phyloP scores from a whole-genome alignment of 1,140 invertebrate genomes.

The Bathynomus jamesi region DNA sequence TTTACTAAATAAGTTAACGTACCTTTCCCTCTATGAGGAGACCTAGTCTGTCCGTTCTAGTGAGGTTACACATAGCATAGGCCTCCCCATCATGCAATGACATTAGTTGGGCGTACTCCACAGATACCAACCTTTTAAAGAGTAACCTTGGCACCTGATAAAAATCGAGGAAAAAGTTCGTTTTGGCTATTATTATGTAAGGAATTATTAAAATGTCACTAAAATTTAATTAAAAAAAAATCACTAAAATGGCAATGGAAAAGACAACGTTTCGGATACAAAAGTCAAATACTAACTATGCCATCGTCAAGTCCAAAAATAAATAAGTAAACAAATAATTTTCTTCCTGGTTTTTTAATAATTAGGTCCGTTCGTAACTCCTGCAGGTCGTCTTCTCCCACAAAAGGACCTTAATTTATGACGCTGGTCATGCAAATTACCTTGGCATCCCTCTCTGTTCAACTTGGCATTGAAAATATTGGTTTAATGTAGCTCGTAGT shows the following conservation, averaged over 20 bases:
- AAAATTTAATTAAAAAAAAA: not conserved
- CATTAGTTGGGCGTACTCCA: conserved; percentile 73
- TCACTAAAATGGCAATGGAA: not conserved
- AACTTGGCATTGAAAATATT: no score
- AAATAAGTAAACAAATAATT: not conserved
- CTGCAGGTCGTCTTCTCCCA: no score
- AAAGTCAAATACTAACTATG: not conserved
- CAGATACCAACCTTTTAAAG: conserved; percentile 70
- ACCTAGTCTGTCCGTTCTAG: conserved; percentile 69
- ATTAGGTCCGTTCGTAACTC: no score
- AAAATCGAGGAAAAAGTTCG: no score
- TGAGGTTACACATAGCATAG: conserved; percentile 79
- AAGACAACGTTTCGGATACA: not conserved
- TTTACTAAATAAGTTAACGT: no score
- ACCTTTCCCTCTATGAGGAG: conserved; percentile 65
- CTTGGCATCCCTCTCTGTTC: no score
- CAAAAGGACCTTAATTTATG: no score
- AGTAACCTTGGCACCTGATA: conserved; percentile 66
- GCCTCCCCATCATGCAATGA: conserved; percentile 73
- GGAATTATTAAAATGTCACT: not conserved
- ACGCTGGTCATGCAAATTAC: no score
- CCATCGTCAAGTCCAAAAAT: not conserved
- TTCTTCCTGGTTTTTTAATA: no score
- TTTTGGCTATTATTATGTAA: not conserved
- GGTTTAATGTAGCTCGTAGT: no score